Percentiles rank a stretch among this genome's conserved stretches.
These are phyloP conservation scores for Parochlus steinenii DNA, from an alignment of 2,888 invertebrate genomes.

Conservation along the genomic window DNA sequence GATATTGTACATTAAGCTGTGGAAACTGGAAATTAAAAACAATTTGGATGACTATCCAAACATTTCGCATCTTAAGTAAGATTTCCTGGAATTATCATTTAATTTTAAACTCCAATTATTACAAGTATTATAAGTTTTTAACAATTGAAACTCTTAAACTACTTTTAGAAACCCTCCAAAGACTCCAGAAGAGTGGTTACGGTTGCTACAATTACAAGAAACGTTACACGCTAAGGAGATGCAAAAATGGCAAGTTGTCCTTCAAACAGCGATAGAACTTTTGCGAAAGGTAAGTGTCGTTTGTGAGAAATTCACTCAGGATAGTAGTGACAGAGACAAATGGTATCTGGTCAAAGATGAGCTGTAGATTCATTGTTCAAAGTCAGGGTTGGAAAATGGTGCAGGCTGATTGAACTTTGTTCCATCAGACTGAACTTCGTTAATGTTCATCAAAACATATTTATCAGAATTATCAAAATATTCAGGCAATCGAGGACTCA, in stretches of 20 bases:
- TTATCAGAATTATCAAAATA: no score
- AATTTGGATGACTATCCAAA: constrained; percentile 5
- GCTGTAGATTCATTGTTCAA: no score
- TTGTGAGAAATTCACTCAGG: constrained; percentile 24
- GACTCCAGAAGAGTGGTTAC: constrained; percentile 67
- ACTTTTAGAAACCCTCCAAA: constrained; percentile 46
- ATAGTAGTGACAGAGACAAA: no score
- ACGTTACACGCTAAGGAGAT: constrained; percentile 64
- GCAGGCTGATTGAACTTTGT: no score
- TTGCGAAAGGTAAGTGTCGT: constrained; percentile 49
- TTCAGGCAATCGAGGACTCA: no score
- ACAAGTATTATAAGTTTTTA: constrained; percentile 5
- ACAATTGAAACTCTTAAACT: constrained; percentile 10
- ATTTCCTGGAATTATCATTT: constrained; percentile 4
- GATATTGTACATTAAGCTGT: constrained; percentile 68
- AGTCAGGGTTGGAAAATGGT: no score
- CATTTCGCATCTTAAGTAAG: constrained; percentile 11
- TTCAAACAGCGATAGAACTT: constrained; percentile 51
- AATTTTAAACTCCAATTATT: constrained; percentile 2
- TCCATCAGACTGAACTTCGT: no score
- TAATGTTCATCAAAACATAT: no score
- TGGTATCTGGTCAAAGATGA: no score
- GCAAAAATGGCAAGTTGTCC: constrained; percentile 62
- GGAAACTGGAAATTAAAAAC: constrained; percentile 44
- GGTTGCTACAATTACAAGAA: constrained; percentile 63